Percentiles rank a stretch among this genome's conserved stretches.
Evolutionary conservation across 2,888 invertebrate genomes (phyloP).

Genomic region (Achlya flavicornis): DNA sequence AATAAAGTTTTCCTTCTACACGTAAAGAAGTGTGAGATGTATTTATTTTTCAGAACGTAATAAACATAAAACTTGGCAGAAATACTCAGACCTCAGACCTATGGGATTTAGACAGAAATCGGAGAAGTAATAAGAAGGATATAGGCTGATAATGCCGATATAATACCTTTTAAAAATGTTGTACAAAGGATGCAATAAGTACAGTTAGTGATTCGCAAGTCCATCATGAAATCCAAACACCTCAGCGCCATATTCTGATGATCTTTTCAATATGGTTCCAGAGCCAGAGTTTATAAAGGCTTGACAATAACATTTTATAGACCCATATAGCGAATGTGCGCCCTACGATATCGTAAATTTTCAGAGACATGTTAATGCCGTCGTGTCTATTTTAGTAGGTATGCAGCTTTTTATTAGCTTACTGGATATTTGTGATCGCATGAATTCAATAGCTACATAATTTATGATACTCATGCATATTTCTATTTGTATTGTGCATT

Average conservation of each 20-base stretch:
- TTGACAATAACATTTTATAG: constrained; percentile 53
- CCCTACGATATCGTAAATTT: constrained; percentile 50
- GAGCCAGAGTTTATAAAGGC: constrained; percentile 32
- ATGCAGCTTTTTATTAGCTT: constrained; percentile 41
- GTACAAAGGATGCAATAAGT: too few relatives aligned
- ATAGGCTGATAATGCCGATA: too few relatives aligned
- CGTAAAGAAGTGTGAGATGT: constrained; percentile 3
- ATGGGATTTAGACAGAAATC: too few relatives aligned
- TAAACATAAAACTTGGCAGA: background rate
- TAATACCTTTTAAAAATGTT: too few relatives aligned
- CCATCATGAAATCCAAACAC: constrained; percentile 23
- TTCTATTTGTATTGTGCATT: background rate
- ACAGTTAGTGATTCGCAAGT: constrained; percentile 16
- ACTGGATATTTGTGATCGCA: constrained; percentile 38
- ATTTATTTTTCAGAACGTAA: constrained; percentile 1
- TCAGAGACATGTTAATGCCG: constrained; percentile 45
- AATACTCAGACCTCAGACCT: too few relatives aligned
- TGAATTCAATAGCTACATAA: constrained; percentile 43
- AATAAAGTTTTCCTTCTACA: constrained; percentile 2
- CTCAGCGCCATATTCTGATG: constrained; percentile 40
- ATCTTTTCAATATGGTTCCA: constrained; percentile 37
- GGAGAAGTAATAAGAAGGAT: too few relatives aligned
- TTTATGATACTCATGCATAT: constrained; percentile 29
- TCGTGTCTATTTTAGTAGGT: constrained; percentile 36
- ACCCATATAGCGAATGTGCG: constrained; percentile 41